Evolutionary conservation across 2,888 invertebrate genomes (phyloP).

Genomic region (Agapostemon virescens): DNA sequence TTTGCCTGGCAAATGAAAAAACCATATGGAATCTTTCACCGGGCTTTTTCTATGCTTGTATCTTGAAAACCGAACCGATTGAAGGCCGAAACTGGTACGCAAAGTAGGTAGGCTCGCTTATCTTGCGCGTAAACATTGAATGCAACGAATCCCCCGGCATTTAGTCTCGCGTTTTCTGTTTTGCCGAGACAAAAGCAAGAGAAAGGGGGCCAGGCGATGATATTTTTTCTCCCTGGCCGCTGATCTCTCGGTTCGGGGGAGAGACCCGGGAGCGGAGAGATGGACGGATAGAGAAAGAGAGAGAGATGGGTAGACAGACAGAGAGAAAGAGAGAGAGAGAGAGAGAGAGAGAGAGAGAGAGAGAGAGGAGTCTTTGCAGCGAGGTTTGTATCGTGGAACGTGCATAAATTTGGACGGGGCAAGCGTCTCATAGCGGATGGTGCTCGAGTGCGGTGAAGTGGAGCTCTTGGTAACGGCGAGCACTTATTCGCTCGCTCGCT

Average conservation of each 20-base stretch:
- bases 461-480: conserved; percentile 77
- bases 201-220: conserved; percentile 9
- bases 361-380: not conserved
- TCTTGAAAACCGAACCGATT: conserved; percentile 27
- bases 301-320: not conserved
- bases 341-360: not conserved
- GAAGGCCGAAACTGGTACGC: not conserved
- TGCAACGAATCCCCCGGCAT: conserved; percentile 1
- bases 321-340: not conserved
- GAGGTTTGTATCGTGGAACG: conserved; percentile 62
- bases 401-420: conserved; percentile 74
- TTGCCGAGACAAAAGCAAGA: conserved; percentile 28
- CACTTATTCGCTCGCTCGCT: conserved; percentile 78
- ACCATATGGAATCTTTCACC: not conserved
- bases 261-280: not conserved
- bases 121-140: conserved; percentile 27
- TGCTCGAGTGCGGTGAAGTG: conserved; percentile 74
- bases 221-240: conserved; percentile 4
- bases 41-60: not conserved
- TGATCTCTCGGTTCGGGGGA: not conserved
- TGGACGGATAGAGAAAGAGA: too few relatives aligned
- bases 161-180: not conserved
- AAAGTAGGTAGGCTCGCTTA: conserved; percentile 24
- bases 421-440: conserved; percentile 73
- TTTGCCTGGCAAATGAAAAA: not conserved